Evolutionary conservation across 2,113 vertebrate genomes (phyloP), one percentile per base, ranked within the genome.

Genomic region (Herpetotheres cachinnans): DNA sequence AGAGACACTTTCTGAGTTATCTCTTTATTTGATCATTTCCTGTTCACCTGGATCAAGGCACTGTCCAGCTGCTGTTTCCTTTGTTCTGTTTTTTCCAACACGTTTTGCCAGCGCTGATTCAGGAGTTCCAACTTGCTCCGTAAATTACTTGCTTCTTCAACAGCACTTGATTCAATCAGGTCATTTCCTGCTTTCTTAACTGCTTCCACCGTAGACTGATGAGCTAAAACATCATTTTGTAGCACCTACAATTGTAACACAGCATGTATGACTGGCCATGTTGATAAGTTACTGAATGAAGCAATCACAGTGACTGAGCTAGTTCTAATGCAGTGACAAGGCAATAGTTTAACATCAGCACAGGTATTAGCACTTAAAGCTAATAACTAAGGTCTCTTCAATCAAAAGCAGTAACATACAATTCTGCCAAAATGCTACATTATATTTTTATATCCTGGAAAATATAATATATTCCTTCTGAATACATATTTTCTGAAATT

Each of bases 171-270:
- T 86, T 98, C 98, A 73, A 99, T 98, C 79, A 99, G 97, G 58
- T 99, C 99, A 93, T 97, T 99, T 87, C 99, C 99, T 26, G 99
- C 99, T 97, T 99, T 99, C 71, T 99, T 99, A 91, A 99, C 99
- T 0, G 99, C 98, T 98, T 99, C 99, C 63, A 99, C 99, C 0
- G 99, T 99, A 32, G 99, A 98, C 94, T 99, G 98, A 89, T 99
- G 99, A 89, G 99, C 99, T 85, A 99, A 96, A 66, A 99, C 99
- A 50, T 99, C 99, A 76, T 99, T 99, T 96, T 99, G 99, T 26
- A 99, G 99, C 61, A 99, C 99, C 99, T 99, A 96, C 54, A 97
- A 95, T 88, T 77, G 62, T 61, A 97, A 95, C 44, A 93, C 66
- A 76, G 65, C 3, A 69, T 26, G 11, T 49, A 66, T 38, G 40